phyloP scores from a whole-genome alignment of 1,140 invertebrate species.

The Drosophila pseudoananassae region DNA sequence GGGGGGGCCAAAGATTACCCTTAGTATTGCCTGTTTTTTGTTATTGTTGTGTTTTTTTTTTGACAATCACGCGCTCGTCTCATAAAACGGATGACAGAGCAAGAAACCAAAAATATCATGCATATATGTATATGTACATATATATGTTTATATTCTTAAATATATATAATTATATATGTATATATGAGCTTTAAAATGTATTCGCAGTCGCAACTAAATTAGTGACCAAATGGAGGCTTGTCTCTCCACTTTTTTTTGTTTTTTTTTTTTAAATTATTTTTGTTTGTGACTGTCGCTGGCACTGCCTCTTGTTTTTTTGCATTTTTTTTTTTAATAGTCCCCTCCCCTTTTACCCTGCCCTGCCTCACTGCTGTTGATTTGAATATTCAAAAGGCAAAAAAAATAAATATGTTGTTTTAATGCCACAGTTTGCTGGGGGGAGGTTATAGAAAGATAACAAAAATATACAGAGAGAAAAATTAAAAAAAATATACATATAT shows the following conservation, averaged over 20 bases:
- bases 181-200: not conserved
- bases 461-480: not conserved
- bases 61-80: conserved; percentile 62
- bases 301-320: not conserved
- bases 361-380: conserved; percentile 23
- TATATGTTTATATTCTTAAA: not conserved
- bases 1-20: conserved; percentile 34
- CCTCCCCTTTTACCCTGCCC: conserved; percentile 27
- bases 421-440: conserved; percentile 2
- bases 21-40: too few species aligned
- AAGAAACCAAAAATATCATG: conserved; percentile 62
- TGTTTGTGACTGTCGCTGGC: conserved; percentile 1
- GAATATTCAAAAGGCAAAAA: conserved; percentile 10
- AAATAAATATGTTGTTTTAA: conserved; percentile 6
- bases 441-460: not conserved
- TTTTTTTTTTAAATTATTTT: not conserved
- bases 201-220: conserved; percentile 9
- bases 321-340: too few species aligned
- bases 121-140: conserved; percentile 20
- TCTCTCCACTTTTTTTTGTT: conserved; percentile 6
- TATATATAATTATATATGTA: conserved; percentile 11
- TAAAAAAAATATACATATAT: too few species aligned
- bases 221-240: conserved; percentile 43
- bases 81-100: conserved; percentile 48
- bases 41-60: conserved; percentile 10